Evolutionary conservation across 1,140 invertebrate genomes (phyloP).

Genomic region (Eufriesea mexicana): DNA sequence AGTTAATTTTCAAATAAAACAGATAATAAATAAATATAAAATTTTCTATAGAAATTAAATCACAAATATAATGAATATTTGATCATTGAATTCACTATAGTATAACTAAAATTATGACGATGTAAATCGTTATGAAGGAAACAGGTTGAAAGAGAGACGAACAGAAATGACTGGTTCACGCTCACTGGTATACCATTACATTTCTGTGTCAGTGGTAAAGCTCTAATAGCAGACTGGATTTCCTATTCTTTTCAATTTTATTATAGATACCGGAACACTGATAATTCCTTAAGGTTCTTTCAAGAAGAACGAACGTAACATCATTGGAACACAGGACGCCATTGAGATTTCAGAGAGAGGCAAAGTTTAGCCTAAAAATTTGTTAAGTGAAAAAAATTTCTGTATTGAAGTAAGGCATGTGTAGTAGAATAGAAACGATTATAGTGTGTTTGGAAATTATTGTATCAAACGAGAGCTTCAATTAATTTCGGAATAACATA

Average conservation of each 20-base stretch:
- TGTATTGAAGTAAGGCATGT: constrained; percentile 28
- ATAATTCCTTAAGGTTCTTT: constrained; percentile 26
- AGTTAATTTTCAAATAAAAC: not conserved
- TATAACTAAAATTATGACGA: not conserved
- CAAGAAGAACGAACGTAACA: constrained; percentile 12
- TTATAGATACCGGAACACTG: constrained; percentile 7
- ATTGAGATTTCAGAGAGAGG: constrained; percentile 35
- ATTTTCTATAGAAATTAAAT: not conserved
- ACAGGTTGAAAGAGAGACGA: not conserved
- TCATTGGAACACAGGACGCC: not conserved
- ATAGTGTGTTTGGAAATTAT: too few species aligned
- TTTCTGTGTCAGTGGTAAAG: constrained; percentile 53
- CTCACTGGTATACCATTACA: constrained; percentile 24
- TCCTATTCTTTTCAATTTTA: constrained; percentile 34
- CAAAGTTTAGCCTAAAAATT: constrained; percentile 60
- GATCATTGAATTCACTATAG: not conserved
- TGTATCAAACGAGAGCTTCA: too few species aligned
- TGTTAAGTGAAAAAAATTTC: constrained; percentile 25
- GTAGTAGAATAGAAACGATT: too few species aligned
- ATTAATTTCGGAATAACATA: too few species aligned
- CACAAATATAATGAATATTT: not conserved
- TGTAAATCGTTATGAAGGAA: not conserved
- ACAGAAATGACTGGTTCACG: constrained; percentile 30
- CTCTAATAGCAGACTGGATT: constrained; percentile 32
- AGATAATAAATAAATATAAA: not conserved